A percentile compares a stretch with the other conserved stretches of the same genome.
These are phyloP conservation scores for Hydrozoanthus gracilis DNA, from an alignment of 92 coral and sea anemone genomes.

Conservation along the genomic window DNA sequence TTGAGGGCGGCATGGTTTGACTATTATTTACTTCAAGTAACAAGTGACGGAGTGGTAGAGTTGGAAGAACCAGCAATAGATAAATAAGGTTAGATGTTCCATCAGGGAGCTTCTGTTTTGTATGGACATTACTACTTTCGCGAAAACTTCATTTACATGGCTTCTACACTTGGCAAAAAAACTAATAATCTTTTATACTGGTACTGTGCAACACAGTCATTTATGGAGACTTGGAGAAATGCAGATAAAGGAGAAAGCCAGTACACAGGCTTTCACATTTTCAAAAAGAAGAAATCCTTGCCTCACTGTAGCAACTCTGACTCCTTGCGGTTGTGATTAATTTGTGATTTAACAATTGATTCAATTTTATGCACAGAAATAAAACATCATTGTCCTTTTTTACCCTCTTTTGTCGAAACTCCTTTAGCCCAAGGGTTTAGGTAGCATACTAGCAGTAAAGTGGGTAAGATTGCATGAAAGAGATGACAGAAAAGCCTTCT, in stretches of 20 bases:
- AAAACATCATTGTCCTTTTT: too few relatives aligned
- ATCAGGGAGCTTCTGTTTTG: neutral
- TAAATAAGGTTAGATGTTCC: neutral
- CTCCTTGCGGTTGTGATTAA: too few relatives aligned
- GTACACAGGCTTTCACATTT: neutral
- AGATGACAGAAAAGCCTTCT: too few relatives aligned
- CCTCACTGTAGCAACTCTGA: too few relatives aligned
- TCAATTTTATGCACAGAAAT: too few relatives aligned
- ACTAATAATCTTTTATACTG: neutral
- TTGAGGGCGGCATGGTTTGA: neutral
- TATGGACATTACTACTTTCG: neutral
- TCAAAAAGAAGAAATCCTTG: neutral
- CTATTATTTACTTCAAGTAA: neutral
- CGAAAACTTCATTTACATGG: neutral
- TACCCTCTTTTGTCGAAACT: too few relatives aligned
- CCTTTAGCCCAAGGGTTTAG: too few relatives aligned
- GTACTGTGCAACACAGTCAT: neutral
- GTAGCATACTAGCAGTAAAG: too few relatives aligned
- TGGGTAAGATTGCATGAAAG: too few relatives aligned
- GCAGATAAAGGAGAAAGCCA: neutral
- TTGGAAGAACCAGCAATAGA: neutral
- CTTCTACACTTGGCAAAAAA: neutral
- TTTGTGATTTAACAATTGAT: too few relatives aligned
- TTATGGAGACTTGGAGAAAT: neutral
- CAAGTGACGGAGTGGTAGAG: neutral